Evolutionary conservation across 2,113 vertebrate genomes (phyloP), one percentile per base, ranked within the genome.

Genomic region (Myotis davidii): DNA sequence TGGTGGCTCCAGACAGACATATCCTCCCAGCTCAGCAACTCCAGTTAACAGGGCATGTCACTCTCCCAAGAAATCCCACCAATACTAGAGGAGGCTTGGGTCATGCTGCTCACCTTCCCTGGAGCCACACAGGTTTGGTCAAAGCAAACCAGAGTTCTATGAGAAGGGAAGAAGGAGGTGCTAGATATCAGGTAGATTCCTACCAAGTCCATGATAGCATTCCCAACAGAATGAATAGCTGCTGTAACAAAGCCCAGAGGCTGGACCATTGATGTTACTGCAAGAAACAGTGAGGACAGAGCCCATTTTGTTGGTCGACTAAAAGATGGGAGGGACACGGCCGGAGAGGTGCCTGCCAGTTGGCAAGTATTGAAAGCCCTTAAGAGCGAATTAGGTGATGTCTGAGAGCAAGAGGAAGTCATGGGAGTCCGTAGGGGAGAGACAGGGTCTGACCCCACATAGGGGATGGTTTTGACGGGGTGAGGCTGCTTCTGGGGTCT

Each of bases 1-100:
- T 23, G 6, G 18, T 14, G 50, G 25, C 65, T 85, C 59, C 67
- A 67, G 73, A 56, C 27, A 34, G 65, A 39, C 27, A 34, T 48
- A 48, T 21, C 42, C 9, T 54, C 39, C 13, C 39, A 27, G 48
- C 69, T 91, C 67, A 42, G 32, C n/a, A 61, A 37, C 7, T 29
- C 23, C 42, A 29, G 13, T 61, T 52, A 34, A 52, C 74, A 77
- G 42, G 59, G 25, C 0, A 27, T 9, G 17, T 37, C 21, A 86
- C 42, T 54, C 50, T 52, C 74, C 34, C 20, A 82, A 8, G 50
- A 86, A 90, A 56, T 83, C 27, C 29, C 37, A 29, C 52, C 50
- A 10, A 13, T 23, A 8, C 11, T 9, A 1, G 0, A 48, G 25
- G 37, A 82, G n/a, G 39, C 18, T 13, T 20, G 1, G 10, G 18